Evolutionary conservation across 2,113 vertebrate genomes (phyloP).

Genomic region (Nannobrachium achirus): DNA sequence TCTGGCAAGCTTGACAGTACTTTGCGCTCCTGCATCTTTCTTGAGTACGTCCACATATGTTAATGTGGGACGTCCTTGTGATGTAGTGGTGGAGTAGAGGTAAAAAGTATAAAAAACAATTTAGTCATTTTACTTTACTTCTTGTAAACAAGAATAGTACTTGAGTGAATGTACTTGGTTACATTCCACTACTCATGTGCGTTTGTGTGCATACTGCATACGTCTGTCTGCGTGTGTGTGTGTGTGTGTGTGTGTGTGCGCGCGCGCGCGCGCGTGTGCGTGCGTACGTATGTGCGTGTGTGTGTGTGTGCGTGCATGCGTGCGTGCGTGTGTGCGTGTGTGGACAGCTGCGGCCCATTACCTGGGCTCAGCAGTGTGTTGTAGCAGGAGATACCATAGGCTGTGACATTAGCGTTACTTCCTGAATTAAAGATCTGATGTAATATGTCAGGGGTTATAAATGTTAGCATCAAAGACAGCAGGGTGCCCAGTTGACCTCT

Average conservation of each 20-base stretch:
- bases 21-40: no score
- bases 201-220: background rate
- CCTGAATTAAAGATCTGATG: slow-evolving; percentile 36
- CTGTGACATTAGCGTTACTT: slow-evolving; percentile 47
- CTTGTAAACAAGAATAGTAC: no score
- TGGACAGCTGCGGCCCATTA: slow-evolving; percentile 47
- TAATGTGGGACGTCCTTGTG: no score
- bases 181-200: no score
- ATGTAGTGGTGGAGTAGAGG: no score
- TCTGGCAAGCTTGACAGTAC: no score
- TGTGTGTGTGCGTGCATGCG: background rate
- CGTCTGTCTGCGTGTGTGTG: background rate
- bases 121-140: no score
- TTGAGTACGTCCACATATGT: no score
- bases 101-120: no score
- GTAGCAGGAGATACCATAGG: slow-evolving; percentile 22
- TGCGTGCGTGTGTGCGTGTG: slow-evolving; percentile 15
- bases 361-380: slow-evolving; percentile 14
- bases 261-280: no score
- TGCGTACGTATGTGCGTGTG: slow-evolving; percentile 15
- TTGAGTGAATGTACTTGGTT: no score
- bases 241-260: background rate
- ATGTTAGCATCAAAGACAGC: slow-evolving; percentile 18
- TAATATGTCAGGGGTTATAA: slow-evolving; percentile 25
- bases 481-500: slow-evolving; percentile 29